phyloP scores from a whole-genome alignment of 2,888 invertebrate species.

The Euclidia mi region DNA sequence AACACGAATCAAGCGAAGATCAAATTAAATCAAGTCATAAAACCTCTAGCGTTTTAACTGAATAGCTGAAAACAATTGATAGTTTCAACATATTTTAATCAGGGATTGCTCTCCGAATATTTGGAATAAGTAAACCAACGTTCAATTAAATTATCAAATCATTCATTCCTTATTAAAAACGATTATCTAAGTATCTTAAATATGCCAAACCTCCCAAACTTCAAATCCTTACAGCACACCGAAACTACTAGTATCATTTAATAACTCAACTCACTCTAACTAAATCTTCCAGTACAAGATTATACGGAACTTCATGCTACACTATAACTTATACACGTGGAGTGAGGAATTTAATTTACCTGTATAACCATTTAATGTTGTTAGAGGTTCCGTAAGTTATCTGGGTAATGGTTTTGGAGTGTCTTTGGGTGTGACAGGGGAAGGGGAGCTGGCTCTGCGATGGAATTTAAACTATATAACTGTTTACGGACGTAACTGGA shows the following conservation, averaged over 20 bases:
- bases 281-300: slow-evolving; percentile 24
- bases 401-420: slow-evolving; percentile 45
- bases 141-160: no score
- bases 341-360: slow-evolving; percentile 53
- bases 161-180: no score
- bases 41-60: no score
- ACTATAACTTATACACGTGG: slow-evolving; percentile 7
- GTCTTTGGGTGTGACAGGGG: slow-evolving; percentile 25
- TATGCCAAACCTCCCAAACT: no score
- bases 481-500: not conserved
- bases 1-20: no score
- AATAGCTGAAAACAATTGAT: no score
- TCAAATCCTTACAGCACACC: no score
- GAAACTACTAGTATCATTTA: slow-evolving; percentile 1
- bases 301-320: slow-evolving; percentile 17
- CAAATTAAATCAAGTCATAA: no score
- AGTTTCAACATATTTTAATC: no score
- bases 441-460: slow-evolving; percentile 12
- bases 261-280: slow-evolving; percentile 7
- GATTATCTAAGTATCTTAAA: no score
- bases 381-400: slow-evolving; percentile 51
- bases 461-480: slow-evolving; percentile 14
- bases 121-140: no score
- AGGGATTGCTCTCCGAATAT: no score
- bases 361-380: slow-evolving; percentile 43